Conservation (phyloP, 2,113 vertebrate species). For the Anolis sagrei region DNA sequence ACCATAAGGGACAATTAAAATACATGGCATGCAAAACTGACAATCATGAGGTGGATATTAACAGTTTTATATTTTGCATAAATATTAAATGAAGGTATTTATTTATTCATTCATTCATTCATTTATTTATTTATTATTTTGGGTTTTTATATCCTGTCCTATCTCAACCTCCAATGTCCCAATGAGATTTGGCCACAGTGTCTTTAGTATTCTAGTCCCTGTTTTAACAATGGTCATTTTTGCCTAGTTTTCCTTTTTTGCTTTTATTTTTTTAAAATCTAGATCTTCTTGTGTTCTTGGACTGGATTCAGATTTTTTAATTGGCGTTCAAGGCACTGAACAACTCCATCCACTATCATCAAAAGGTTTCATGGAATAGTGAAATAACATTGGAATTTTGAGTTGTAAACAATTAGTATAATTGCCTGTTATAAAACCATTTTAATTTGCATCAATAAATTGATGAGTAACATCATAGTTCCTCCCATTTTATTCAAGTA, state of each 20-base stretch:
- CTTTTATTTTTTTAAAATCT: not conserved
- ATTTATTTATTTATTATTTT: too few species aligned
- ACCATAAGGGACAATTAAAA: too few species aligned
- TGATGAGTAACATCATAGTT: not conserved
- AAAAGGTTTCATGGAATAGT: not conserved
- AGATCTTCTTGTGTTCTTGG: not conserved
- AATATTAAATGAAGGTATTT: too few species aligned
- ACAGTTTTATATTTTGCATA: too few species aligned
- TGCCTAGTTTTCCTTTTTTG: not conserved
- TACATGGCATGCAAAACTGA: too few species aligned
- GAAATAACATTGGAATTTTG: not conserved
- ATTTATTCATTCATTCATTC: too few species aligned
- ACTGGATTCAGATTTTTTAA: not conserved
- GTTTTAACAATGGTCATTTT: not conserved
- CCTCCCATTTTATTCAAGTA: not conserved
- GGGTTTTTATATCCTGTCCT: too few species aligned
- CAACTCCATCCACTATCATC: not conserved
- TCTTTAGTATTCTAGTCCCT: not conserved
- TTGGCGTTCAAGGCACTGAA: not conserved
- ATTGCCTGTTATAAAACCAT: not conserved
- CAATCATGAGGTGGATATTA: too few species aligned
- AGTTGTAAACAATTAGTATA: not conserved
- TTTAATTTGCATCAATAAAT: not conserved
- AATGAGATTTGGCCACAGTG: not conserved
- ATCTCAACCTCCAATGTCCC: too few species aligned